Evolutionary conservation across 2,888 invertebrate species (phyloP).

Genomic region (Entomobrya proxima): DNA sequence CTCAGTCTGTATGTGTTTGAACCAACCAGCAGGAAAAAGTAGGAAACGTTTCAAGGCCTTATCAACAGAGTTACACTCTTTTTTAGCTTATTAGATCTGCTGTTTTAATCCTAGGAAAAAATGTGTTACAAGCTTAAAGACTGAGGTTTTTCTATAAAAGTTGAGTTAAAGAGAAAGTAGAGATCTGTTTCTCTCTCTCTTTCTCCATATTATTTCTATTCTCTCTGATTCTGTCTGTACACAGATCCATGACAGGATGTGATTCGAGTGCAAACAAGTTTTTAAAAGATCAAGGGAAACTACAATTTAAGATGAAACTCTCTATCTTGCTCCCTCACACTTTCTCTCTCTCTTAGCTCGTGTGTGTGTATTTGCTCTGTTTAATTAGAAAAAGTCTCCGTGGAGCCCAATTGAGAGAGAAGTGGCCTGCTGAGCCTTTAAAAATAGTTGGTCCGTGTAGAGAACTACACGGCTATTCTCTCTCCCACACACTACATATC

Average conservation of each 20-base stretch:
- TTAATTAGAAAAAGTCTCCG: conserved; percentile 58
- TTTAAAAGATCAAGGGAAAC: conserved; percentile 12
- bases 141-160: not conserved
- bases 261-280: conserved; percentile 53
- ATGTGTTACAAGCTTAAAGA: too few relatives aligned
- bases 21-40: not conserved
- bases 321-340: not conserved
- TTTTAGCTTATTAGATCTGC: not conserved
- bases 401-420: conserved; percentile 59
- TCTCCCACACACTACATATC: not conserved
- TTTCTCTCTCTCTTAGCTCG: not conserved
- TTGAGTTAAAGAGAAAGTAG: not conserved
- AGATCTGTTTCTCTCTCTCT: not conserved
- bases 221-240: not conserved
- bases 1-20: too few relatives aligned
- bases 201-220: not conserved
- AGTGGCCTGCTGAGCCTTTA: conserved; percentile 42
- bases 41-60: not conserved
- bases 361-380: conserved; percentile 7
- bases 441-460: not conserved
- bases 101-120: not conserved
- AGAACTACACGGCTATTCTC: not conserved
- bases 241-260: conserved; percentile 27
- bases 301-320: not conserved
- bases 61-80: not conserved